phyloP scores from a whole-genome alignment of 2,113 vertebrate species.

The Gopherus evgoodei region DNA sequence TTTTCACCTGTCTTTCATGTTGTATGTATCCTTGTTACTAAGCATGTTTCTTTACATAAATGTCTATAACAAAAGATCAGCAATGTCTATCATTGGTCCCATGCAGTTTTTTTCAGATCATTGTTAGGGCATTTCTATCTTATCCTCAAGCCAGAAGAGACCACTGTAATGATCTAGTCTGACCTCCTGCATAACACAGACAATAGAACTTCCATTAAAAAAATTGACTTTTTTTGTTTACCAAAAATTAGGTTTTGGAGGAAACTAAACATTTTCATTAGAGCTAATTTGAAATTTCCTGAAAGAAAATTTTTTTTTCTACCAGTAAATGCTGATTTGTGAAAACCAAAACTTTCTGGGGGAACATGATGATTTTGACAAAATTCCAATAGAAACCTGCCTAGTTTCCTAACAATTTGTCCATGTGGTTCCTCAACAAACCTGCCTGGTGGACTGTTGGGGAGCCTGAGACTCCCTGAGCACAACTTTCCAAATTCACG shows the following conservation, averaged over 20 bases:
- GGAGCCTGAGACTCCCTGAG: not conserved
- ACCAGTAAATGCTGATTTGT: not conserved
- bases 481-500: no score
- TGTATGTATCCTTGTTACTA: not conserved
- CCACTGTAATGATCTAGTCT: no score
- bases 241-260: no score
- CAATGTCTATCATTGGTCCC: not conserved
- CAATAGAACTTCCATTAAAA: no score
- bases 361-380: not conserved
- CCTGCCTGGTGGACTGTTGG: not conserved
- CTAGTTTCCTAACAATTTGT: not conserved
- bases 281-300: not conserved
- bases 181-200: no score
- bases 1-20: fast-evolving
- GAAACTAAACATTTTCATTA: not conserved
- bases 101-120: not conserved
- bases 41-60: not conserved
- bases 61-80: not conserved
- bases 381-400: not conserved
- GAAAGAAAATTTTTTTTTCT: no score
- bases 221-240: no score
- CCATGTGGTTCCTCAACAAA: not conserved
- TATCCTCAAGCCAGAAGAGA: not conserved
- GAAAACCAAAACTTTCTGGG: not conserved
- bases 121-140: not conserved